A percentile compares a stretch with the other conserved stretches of the same genome.
These are phyloP conservation scores for Catostomus latipinnis DNA, from an alignment of 2,797 vertebrate species.

Conservation along the genomic window DNA sequence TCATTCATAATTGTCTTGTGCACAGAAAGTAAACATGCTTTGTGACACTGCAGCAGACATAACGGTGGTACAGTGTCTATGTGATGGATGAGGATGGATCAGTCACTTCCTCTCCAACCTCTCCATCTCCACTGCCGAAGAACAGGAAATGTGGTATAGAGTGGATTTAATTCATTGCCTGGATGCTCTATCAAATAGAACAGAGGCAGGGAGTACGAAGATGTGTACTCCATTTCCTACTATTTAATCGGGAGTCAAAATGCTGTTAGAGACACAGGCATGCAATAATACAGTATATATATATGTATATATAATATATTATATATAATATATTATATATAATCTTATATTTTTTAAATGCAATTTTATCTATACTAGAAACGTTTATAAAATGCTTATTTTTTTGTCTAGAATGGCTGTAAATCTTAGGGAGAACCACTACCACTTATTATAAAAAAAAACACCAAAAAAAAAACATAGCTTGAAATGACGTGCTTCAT, in stretches of 20 bases:
- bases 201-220: neutral
- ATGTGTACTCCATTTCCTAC: constrained; percentile 16
- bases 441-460: neutral
- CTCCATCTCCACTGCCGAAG: constrained; percentile 24
- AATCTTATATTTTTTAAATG: neutral
- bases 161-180: constrained; percentile 19
- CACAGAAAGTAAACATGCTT: constrained; percentile 31
- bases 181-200: constrained; percentile 27
- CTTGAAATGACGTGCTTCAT: too few relatives aligned
- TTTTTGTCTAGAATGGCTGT: neutral
- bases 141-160: constrained; percentile 45
- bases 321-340: too few relatives aligned
- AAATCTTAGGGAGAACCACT: neutral
- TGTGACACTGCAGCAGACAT: constrained; percentile 34
- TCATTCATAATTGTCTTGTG: constrained; percentile 38
- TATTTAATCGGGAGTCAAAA: constrained; percentile 29
- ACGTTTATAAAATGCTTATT: neutral
- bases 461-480: too few relatives aligned
- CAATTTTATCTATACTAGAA: neutral
- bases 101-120: constrained; percentile 46
- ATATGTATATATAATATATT: too few relatives aligned
- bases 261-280: neutral
- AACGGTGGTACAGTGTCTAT: constrained; percentile 25
- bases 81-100: constrained; percentile 49
- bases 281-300: neutral